phyloP scores from a whole-genome alignment of 2,888 invertebrate species.

The Oithona nana region DNA sequence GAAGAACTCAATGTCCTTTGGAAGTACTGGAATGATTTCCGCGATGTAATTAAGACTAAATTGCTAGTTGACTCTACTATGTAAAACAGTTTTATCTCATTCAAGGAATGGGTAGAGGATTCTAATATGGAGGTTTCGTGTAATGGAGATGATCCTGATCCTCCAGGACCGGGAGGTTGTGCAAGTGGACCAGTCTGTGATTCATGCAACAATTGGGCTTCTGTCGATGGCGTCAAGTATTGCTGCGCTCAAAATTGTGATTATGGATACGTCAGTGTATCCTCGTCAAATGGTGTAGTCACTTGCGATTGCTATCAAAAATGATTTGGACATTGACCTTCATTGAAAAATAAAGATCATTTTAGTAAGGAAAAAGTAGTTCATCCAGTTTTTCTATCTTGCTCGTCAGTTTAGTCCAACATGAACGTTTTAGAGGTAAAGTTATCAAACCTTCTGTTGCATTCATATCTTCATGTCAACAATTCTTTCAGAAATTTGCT shows the following conservation, averaged over 20 bases:
- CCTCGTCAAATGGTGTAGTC: background rate
- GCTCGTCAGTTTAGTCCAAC: background rate
- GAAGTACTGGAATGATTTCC: background rate
- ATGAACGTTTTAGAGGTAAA: background rate
- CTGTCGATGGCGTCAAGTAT: background rate
- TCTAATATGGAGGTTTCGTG: background rate
- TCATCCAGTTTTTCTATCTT: too few species aligned
- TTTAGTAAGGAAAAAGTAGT: too few species aligned
- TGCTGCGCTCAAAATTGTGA: background rate
- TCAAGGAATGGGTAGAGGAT: background rate
- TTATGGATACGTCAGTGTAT: background rate
- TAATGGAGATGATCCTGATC: background rate
- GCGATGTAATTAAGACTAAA: background rate
- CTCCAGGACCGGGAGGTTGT: background rate
- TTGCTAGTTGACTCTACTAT: background rate
- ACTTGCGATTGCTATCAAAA: background rate
- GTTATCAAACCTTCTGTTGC: too few species aligned
- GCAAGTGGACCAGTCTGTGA: background rate
- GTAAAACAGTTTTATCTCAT: background rate
- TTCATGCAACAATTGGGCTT: background rate
- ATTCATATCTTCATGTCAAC: too few species aligned
- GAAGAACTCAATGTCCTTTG: background rate
- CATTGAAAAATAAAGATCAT: too few species aligned
- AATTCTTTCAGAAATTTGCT: background rate
- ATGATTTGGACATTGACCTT: background rate